These are phyloP conservation scores for Nycticorax nycticorax DNA, from an alignment of 2,113 vertebrate genomes.

Conservation along the genomic window DNA sequence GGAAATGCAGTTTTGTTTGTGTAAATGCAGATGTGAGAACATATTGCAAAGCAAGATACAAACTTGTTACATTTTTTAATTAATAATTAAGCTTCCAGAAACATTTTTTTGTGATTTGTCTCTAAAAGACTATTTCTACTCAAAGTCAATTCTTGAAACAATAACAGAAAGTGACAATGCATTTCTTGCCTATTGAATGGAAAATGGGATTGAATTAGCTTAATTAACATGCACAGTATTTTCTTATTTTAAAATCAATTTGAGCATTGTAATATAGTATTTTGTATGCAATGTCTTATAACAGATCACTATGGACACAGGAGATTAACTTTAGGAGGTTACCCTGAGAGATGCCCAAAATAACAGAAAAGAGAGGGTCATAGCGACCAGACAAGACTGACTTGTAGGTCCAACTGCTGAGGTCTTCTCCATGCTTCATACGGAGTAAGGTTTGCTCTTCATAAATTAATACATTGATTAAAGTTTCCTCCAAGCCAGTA, in stretches of 20 bases:
- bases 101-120: background rate
- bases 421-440: background rate
- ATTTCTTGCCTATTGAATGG: background rate
- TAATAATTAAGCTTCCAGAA: conserved; percentile 29
- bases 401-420: background rate
- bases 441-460: background rate
- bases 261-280: background rate
- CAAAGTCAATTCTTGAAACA: background rate
- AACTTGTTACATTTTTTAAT: background rate
- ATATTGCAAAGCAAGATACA: background rate
- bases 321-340: background rate
- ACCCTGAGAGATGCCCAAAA: background rate
- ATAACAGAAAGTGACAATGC: background rate
- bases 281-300: background rate
- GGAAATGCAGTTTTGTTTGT: conserved; percentile 13
- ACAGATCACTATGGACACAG: background rate
- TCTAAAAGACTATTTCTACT: conserved; percentile 6
- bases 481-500: background rate
- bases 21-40: background rate
- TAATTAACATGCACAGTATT: background rate
- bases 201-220: background rate
- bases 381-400: background rate
- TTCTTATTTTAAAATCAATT: conserved; percentile 6
- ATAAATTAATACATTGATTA: background rate
- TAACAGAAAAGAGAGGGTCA: background rate